Conservation (phyloP, 2,113 vertebrate species). For the Pica pica region DNA sequence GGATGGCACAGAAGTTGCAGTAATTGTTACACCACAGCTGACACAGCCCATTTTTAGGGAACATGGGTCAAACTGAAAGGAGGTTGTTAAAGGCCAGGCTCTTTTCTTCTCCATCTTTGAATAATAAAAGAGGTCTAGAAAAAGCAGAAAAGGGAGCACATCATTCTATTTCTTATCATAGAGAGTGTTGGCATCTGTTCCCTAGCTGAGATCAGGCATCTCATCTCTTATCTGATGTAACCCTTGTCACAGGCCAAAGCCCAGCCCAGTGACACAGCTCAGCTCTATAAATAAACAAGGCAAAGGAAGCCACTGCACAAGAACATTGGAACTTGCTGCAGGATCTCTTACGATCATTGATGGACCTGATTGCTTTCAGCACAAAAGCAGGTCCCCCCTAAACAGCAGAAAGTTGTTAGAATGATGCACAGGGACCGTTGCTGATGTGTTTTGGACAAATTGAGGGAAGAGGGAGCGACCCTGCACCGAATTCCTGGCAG, state of each 20-base stretch:
- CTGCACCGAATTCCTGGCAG: neutral
- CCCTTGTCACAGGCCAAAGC: neutral
- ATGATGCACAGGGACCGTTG: rapidly evolving
- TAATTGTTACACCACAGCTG: neutral
- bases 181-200: neutral
- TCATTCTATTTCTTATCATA: neutral
- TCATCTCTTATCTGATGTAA: neutral
- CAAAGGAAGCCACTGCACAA: neutral
- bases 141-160: neutral
- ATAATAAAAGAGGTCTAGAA: neutral
- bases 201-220: neutral
- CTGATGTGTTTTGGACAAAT: neutral
- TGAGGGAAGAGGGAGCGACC: neutral
- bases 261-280: neutral
- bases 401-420: neutral
- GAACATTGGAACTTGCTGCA: neutral
- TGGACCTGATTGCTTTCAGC: neutral
- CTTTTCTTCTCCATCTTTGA: neutral
- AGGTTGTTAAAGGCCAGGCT: neutral
- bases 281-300: neutral
- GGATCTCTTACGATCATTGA: rapidly evolving
- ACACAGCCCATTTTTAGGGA: neutral
- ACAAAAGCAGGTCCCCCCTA: neutral
- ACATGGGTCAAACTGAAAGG: neutral
- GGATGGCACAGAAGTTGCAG: neutral